Evolutionary conservation across 2,888 invertebrate species (phyloP), one percentile per base, ranked within the genome.

Genomic region (Camptogramma bilineatum): DNA sequence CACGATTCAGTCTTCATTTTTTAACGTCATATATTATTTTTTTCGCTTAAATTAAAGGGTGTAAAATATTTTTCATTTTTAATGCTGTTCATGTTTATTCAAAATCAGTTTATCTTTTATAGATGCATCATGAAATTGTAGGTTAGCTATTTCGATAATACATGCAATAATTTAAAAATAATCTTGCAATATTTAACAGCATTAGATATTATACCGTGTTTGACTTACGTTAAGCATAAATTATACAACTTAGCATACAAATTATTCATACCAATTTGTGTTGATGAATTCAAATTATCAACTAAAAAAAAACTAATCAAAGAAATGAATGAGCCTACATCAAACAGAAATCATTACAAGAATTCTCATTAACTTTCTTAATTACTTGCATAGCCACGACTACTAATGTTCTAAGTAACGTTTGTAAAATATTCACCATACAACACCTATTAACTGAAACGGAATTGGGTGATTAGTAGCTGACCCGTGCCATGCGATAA

Each of bases 401-500:
- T 28, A 46, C 53, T 58, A 57, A 62, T 42, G 44, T 53, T 53
- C 53, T 28, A 53, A 62, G 58, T 61, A 58, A 57, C 44, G 58
- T 66, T 58, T 62, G 55, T 63, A 63, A 63, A 67, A 63, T 63
- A 63, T 67, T 60, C 63, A 60, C 59, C 59, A 66, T 56, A 56
- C 60, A 66, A 60, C 64, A 68, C 61, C 62, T 64, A 68, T 55
- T 68, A 64, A 56, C 64, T 62, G 28, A 63, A 64, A 64, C 68
- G 55, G 62, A 68, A 73, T 66, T 69, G 51, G 65, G 57, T 68
- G 65, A 70, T 71, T 71, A 71, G 62, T 64, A 64, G 55, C 52
- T 52, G 18, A 60, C 52, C 60, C 52, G 17, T 52, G 19, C 52
- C 54, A 66, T 28, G 56, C 60, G 48, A 68, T 68, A 68, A 68